Conservation (phyloP, 2,888 invertebrate genomes). For the Busseola fusca region DNA sequence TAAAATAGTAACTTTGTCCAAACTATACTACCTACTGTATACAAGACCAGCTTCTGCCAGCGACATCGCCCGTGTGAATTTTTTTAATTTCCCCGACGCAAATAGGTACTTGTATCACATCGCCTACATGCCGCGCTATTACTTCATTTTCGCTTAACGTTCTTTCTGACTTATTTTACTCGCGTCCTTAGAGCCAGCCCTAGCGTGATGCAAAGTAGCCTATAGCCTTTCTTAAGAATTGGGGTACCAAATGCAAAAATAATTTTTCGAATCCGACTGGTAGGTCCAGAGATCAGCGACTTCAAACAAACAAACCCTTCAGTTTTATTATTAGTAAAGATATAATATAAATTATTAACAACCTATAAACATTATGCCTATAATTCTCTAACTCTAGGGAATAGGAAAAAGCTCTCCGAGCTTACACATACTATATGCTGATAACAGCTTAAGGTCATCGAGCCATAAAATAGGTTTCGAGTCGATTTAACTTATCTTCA, state of each 20-base stretch:
- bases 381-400: slow-evolving; percentile 7
- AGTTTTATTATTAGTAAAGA: too few relatives aligned
- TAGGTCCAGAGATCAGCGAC: not conserved
- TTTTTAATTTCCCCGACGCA: too few relatives aligned
- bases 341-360: slow-evolving; percentile 23
- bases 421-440: not conserved
- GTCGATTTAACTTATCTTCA: slow-evolving; percentile 9
- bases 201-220: not conserved
- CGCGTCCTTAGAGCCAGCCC: not conserved
- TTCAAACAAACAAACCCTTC: not conserved
- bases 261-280: not conserved
- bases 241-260: not conserved
- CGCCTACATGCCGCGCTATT: not conserved
- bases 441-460: not conserved
- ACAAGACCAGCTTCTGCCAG: not conserved
- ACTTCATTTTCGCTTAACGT: not conserved
- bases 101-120: too few relatives aligned
- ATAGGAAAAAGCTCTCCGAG: not conserved
- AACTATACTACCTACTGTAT: too few relatives aligned
- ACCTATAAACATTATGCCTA: slow-evolving; percentile 6
- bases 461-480: slow-evolving; percentile 2
- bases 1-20: too few relatives aligned
- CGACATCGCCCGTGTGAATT: not conserved
- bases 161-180: not conserved
- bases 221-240: not conserved